Percentiles rank a stretch among this genome's conserved stretches.
phyloP scores from a whole-genome alignment of 2,888 invertebrate species.

The Cosmopolites sordidus region DNA sequence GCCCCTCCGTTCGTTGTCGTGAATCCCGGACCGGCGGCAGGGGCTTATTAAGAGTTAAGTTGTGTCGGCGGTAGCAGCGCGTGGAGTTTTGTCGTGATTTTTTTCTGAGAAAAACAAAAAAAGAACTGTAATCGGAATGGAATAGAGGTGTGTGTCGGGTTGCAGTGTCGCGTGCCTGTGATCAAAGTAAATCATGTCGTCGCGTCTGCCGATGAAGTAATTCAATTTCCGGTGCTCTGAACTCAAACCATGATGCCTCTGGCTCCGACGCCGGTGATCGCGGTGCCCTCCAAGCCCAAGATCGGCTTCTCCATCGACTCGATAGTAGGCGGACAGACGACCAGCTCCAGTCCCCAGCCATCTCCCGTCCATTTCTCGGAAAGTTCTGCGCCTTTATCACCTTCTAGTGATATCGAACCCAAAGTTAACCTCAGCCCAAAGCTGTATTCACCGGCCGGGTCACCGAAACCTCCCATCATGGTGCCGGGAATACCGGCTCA shows the following conservation, averaged over 20 bases:
- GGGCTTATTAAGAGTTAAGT: conserved; percentile 45
- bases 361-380: conserved; percentile 54
- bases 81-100: conserved; percentile 6
- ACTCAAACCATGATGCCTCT: conserved; percentile 83
- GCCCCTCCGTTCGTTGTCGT: conserved; percentile 4
- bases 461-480: conserved; percentile 56
- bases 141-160: no score
- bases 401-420: conserved; percentile 48
- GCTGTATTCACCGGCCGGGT: conserved; percentile 44
- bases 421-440: conserved; percentile 40
- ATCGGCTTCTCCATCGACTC: conserved; percentile 94
- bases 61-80: conserved; percentile 44
- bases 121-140: no score
- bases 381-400: conserved; percentile 50
- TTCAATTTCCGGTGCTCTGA: conserved; percentile 1
- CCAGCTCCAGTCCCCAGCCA: conserved; percentile 40
- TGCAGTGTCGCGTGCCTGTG: no score
- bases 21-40: conserved; percentile 12
- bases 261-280: conserved; percentile 89
- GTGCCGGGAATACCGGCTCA: conserved; percentile 50
- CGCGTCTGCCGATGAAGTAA: conserved; percentile 8
- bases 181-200: not conserved
- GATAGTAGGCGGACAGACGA: conserved; percentile 69
- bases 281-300: conserved; percentile 88
- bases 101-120: no score